A percentile compares a stretch with the other conserved stretches of the same genome.
Evolutionary conservation across 2,113 vertebrate genomes (phyloP).

Genomic region (Aegypius monachus): DNA sequence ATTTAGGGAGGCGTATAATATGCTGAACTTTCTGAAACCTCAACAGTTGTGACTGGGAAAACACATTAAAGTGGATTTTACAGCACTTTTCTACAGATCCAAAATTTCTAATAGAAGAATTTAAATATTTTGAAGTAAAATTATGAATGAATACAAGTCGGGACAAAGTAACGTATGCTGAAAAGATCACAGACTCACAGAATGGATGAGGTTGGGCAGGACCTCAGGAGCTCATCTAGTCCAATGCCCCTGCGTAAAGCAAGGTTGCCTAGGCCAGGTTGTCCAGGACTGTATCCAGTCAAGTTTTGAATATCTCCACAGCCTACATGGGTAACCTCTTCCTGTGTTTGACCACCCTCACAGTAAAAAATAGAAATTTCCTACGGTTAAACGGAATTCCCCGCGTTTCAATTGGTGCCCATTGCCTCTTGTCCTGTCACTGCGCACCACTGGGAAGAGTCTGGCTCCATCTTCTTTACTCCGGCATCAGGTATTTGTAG

Average conservation of each 20-base stretch:
- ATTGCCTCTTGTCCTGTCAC: background rate
- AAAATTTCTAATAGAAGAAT: background rate
- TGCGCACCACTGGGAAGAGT: background rate
- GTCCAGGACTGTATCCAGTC: background rate
- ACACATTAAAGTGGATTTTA: background rate
- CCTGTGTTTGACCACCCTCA: background rate
- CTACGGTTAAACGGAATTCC: background rate
- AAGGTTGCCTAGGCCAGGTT: background rate
- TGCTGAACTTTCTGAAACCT: background rate
- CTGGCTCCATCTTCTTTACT: background rate
- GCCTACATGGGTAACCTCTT: background rate
- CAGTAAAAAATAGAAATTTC: background rate
- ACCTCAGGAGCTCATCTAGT: background rate
- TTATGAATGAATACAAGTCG: background rate
- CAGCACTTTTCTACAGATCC: background rate
- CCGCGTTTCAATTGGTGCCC: background rate
- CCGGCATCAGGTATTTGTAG: background rate
- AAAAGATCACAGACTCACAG: background rate
- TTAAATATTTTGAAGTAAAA: background rate
- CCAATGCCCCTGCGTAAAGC: accelerated
- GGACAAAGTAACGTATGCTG: background rate
- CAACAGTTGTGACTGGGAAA: background rate
- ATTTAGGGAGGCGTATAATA: background rate
- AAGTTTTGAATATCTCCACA: background rate
- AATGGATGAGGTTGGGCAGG: background rate